Evolutionary conservation across 2,888 invertebrate species (phyloP), one percentile per base, ranked within the genome.

Genomic region (Athripsodes cinereus): DNA sequence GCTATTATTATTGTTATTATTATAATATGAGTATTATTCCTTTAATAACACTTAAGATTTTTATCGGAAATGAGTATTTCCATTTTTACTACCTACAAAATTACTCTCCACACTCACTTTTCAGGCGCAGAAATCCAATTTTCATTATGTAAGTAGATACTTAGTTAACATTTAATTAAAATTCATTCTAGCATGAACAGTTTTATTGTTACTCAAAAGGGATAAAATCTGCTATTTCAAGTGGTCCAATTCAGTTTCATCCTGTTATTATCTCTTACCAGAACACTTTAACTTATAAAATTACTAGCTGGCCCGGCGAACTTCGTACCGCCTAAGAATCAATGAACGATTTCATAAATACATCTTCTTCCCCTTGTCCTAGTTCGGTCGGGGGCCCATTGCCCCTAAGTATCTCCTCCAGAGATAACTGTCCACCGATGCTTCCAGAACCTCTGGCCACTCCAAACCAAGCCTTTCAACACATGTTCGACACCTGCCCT

Each of bases 171-270:
- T 55, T 60, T 60, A 60, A 60, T 60, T 60, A 60, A 60, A 53
- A 53, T 53, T 60, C 59, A 57, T 60, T 60, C 59, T 56, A 40
- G 52, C 52, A 53, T 54, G 60, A 60, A 54, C 54, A 54, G 57
- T 60, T 60, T 60, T 60, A 60, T 57, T 60, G 60, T 60, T 57
- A 50, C 47, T 54, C 57, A 51, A 54, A 51, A 54, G 22, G 57
- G 57, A 57, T 60, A 48, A 60, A 60, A 60, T 60, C 59, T 60
- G 59, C 56, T 57, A 52, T 53, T 56, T 44, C 53, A 40, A 59
- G 59, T 55, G 59, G 53, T 57, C 56, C 59, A 19, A 18, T 57
- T 53, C 53, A 51, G 53, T 56, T 53, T 21, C 53, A 49, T 57
- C 52, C 56, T 21, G 52, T 56, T 47, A 44, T 59, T 55, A 59